Evolutionary conservation across 23 tunicate species (phyloP), one percentile per base, ranked within the genome.

Genomic region (Diplosoma virens): DNA sequence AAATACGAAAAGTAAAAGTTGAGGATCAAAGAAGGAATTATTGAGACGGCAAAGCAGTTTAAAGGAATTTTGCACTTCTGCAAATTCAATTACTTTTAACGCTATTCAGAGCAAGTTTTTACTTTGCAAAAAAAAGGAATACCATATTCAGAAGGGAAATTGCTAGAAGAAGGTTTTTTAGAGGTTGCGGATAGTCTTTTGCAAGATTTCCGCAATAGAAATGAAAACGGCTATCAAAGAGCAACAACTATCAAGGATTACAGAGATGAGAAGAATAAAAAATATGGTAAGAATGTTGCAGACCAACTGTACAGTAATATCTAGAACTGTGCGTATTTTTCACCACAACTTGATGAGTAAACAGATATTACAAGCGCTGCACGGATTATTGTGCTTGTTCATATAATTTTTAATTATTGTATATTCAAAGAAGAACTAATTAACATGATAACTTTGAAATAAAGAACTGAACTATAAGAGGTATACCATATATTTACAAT

Each of bases 1-100:
- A 69, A 69, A 56, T 25, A 69, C 35, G 76, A 31, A 37, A 69
- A 22, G 23, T 69, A 56, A 69, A 69, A 69, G 71, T 65, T 65
- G 28, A 65, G 3, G 71, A 25, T 30, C 71, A n/a, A n/a, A n/a
- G n/a, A n/a, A n/a, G n/a, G n/a, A n/a, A n/a, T n/a, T n/a, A n/a
- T n/a, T n/a, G n/a, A n/a, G n/a, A n/a, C n/a, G n/a, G n/a, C n/a
- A n/a, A n/a, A n/a, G n/a, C n/a, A n/a, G n/a, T n/a, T n/a, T n/a
- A n/a, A n/a, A n/a, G n/a, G n/a, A n/a, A n/a, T n/a, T n/a, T n/a
- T n/a, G n/a, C n/a, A n/a, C n/a, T n/a, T n/a, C n/a, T n/a, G n/a
- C n/a, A 41, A 41, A 41, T 41, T 41, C 14, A 7, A 14, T 41
- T 7, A 7, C 14, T 14, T 14, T 41, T 41, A 14, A 14, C 11